Conservation (phyloP, 2,888 invertebrate genomes). For the Amphipoea oculea region DNA sequence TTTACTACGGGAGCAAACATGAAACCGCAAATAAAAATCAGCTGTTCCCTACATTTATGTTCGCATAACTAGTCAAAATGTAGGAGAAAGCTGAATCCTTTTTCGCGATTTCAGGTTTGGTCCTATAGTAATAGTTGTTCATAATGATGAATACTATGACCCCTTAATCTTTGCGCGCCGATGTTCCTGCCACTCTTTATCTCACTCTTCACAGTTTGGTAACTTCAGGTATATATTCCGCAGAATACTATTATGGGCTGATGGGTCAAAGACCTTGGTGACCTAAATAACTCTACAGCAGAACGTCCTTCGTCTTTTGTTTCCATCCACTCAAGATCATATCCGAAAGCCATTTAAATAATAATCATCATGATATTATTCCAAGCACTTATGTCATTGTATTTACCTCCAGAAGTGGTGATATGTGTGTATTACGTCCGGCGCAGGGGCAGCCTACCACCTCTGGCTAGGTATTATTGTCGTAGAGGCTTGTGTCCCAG, state of each 20-base stretch:
- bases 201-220: neutral
- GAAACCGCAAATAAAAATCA: too few relatives aligned
- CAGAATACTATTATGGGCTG: neutral
- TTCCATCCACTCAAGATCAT: slow-evolving; percentile 44
- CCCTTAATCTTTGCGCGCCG: too few relatives aligned
- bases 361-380: slow-evolving; percentile 9
- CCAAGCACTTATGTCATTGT: neutral
- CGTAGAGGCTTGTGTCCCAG: too few relatives aligned
- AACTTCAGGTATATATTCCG: neutral
- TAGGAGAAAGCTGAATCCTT: too few relatives aligned
- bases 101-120: too few relatives aligned
- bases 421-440: too few relatives aligned
- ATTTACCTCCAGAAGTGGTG: neutral
- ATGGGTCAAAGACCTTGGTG: slow-evolving; percentile 15
- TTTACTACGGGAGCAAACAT: too few relatives aligned
- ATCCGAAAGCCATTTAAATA: slow-evolving; percentile 23
- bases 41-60: too few relatives aligned
- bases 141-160: too few relatives aligned
- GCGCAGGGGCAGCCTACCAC: neutral
- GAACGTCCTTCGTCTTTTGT: slow-evolving; percentile 52
- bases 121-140: too few relatives aligned
- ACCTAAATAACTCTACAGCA: slow-evolving; percentile 29
- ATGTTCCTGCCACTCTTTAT: neutral
- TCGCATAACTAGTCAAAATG: too few relatives aligned
- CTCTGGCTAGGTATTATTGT: too few relatives aligned